Conservation (phyloP, 2,113 vertebrate genomes). For the Echinops telfairi region DNA sequence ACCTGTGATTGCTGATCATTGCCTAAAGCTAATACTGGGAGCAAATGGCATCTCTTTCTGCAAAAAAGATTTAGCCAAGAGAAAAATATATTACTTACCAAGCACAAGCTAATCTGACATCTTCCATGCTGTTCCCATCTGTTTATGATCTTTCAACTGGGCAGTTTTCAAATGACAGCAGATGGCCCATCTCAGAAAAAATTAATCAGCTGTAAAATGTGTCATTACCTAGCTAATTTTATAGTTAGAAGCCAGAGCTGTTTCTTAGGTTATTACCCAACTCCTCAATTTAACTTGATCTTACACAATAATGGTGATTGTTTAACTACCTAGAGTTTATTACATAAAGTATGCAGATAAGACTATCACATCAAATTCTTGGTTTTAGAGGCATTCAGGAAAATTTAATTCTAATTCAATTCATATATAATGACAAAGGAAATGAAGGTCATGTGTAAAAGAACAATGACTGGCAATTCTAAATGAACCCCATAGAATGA, state of each 20-base stretch:
- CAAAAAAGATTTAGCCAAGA: neutral
- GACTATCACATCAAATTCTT: neutral
- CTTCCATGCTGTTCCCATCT: constrained; percentile 71
- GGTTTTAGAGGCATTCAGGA: neutral
- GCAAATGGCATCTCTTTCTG: neutral
- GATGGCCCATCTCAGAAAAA: constrained; percentile 68
- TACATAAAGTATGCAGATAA: neutral
- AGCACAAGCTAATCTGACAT: constrained; percentile 53
- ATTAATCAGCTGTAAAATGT: constrained; percentile 72
- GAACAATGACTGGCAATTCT: too few species aligned
- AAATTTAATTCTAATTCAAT: neutral
- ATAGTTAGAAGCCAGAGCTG: constrained; percentile 50
- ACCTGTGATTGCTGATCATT: constrained; percentile 8
- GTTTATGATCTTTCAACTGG: constrained; percentile 72
- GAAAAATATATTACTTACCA: constrained; percentile 67
- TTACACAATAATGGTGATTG: neutral
- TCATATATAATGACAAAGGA: neutral
- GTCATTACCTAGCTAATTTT: constrained; percentile 72
- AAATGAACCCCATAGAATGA: neutral
- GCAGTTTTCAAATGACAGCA: constrained; percentile 79
- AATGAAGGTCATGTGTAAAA: neutral
- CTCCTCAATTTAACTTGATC: constrained; percentile 15
- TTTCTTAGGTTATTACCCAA: constrained; percentile 1
- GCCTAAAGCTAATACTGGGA: neutral
- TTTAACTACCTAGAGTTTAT: constrained; percentile 1